Conservation (phyloP, 2,888 invertebrate genomes). For the Ichneumoninae sp. region DNA sequence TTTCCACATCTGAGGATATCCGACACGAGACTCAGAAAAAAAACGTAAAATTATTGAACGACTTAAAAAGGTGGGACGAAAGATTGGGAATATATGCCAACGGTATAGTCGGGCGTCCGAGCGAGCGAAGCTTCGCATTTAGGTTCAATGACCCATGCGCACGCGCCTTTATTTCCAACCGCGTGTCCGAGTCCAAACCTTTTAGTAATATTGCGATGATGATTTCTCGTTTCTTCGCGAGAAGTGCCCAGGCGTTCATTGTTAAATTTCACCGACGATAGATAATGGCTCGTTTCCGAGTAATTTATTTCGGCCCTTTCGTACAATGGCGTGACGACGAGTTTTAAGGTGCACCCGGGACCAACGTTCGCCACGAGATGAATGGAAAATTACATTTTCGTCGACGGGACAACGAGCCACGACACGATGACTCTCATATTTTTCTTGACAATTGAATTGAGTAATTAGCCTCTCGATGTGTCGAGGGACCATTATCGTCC, state of each 20-base stretch:
- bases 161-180: slow-evolving; percentile 22
- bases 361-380: neutral
- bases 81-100: neutral
- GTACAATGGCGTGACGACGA: neutral
- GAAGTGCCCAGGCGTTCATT: neutral
- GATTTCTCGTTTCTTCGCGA: slow-evolving; percentile 5
- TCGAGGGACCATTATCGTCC: slow-evolving; percentile 23
- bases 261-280: neutral
- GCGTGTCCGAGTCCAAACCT: neutral
- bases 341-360: neutral
- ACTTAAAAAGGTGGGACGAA: neutral
- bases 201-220: slow-evolving; percentile 12
- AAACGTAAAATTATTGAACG: neutral
- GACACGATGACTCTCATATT: neutral
- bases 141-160: slow-evolving; percentile 25
- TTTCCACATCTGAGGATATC: neutral
- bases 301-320: slow-evolving; percentile 8
- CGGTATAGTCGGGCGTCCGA: slow-evolving; percentile 7
- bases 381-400: slow-evolving; percentile 14
- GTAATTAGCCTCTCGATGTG: slow-evolving; percentile 10
- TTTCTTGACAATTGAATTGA: slow-evolving; percentile 12
- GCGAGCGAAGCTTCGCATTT: slow-evolving; percentile 27
- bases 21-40: neutral
- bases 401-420: slow-evolving; percentile 2
- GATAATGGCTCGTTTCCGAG: neutral